Conservation (phyloP, 2,113 vertebrate species). For the Argyrosomus japonicus region DNA sequence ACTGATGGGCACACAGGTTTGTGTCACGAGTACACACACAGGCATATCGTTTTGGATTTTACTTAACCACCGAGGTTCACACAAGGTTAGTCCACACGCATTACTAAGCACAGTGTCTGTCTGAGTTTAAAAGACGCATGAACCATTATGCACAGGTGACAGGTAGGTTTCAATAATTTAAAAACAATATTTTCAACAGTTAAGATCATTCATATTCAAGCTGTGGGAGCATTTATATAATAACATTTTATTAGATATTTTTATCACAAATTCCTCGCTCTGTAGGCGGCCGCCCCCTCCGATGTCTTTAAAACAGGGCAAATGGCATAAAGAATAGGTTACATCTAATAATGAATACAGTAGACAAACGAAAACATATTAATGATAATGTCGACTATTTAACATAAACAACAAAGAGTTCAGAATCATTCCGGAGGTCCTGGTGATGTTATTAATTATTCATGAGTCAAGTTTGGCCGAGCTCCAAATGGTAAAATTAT, state of each 20-base stretch:
- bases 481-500: background rate
- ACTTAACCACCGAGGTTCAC: background rate
- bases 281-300: background rate
- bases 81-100: no score
- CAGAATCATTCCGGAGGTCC: background rate
- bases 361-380: background rate
- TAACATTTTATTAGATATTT: background rate
- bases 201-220: background rate
- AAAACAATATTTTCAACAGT: background rate
- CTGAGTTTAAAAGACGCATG: no score
- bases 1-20: no score
- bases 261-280: background rate
- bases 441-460: background rate
- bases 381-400: background rate
- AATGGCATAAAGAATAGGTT: background rate
- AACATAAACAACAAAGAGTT: background rate
- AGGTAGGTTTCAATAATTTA: background rate
- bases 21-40: no score
- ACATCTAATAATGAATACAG: background rate
- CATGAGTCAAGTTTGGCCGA: background rate
- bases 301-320: background rate
- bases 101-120: no score
- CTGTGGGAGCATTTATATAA: background rate
- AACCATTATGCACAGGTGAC: background rate
- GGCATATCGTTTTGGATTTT: no score